Evolutionary conservation across 2,797 vertebrate species (phyloP), one percentile per base, ranked within the genome.

Genomic region (Poeciliopsis paucimaculata): DNA sequence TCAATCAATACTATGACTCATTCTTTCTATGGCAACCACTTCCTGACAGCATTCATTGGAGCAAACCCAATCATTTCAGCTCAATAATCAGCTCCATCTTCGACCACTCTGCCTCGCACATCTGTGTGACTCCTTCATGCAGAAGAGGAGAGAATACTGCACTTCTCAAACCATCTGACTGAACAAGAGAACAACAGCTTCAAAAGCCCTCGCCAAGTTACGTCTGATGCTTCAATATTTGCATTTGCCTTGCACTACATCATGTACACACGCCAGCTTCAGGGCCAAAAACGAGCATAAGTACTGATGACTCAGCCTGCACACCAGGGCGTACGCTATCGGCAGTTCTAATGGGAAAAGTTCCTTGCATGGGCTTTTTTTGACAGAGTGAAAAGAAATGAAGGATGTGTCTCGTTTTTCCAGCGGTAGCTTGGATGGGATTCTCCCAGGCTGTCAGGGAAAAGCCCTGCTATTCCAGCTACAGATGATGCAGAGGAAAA

Each of bases 1-100:
- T 60, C 81, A 85, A 95, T 96, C 95, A 94, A 95, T 96, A 93
- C 77, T 76, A 85, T 96, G 95, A 96, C 91, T 96, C 95, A 95
- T 94, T 95, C 93, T 92, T 92, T 94, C 92, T 93, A 92, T 82
- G 76, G 90, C 81, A 92, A 91, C 91, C 89, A 91, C 93, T 93
- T 93, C 94, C 93, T 94, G 94, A 94, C 91, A 94, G 91, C 92
- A 93, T 95, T 95, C 92, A 94, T 94, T 94, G 93, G 86, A 86
- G 88, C 92, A 95, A 96, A 96, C 93, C 88, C 91, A 94, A 95
- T 95, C 92, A 94, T 93, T 93, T 92, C 85, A 86, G 79, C 76
- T 82, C 74, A 70, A 91, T 94, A 94, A 95, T 94, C 89, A 91
- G 86, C 86, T 91, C 88, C 88, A 85, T 89, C 90, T 89, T 86